Conservation (phyloP, 2,113 vertebrate species). For the Hypocryptadius cinnamomeus region DNA sequence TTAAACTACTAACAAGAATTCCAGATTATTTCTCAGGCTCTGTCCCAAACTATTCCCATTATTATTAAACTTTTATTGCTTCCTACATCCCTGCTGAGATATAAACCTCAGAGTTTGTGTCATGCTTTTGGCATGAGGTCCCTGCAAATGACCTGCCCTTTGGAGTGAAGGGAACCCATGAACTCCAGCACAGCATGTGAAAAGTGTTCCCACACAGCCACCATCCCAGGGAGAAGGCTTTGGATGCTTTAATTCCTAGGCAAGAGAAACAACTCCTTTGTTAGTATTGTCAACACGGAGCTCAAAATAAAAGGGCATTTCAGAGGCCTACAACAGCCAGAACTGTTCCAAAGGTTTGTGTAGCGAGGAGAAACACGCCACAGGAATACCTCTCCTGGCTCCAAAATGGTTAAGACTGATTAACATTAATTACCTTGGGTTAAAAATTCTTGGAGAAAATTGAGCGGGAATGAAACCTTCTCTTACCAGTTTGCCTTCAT, state of each 20-base stretch:
- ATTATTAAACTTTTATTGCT: constrained; percentile 21
- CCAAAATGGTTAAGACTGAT: not conserved
- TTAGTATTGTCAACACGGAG: not conserved
- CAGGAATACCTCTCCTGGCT: not conserved
- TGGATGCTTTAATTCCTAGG: not conserved
- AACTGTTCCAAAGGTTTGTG: not conserved
- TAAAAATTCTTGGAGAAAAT: not conserved
- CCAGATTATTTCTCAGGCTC: not conserved
- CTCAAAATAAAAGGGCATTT: constrained; percentile 1
- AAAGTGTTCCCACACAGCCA: not conserved
- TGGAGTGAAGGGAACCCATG: not conserved
- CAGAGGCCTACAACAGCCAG: not conserved
- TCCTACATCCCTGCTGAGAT: constrained; percentile 16
- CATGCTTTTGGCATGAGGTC: not conserved
- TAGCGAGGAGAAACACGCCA: not conserved
- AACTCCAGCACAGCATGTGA: constrained; percentile 8
- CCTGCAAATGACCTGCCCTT: not conserved
- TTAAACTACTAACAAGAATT: not conserved
- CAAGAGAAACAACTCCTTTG: constrained; percentile 41
- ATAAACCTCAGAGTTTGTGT: not conserved
- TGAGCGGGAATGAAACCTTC: not conserved
- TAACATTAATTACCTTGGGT: not conserved
- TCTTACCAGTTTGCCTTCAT: not conserved
- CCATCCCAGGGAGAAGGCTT: not conserved
- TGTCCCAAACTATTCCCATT: not conserved